A percentile compares a stretch with the other conserved stretches of the same genome.
These are phyloP conservation scores for Eristalis intricaria DNA, from an alignment of 2,888 invertebrate species.

Conservation along the genomic window DNA sequence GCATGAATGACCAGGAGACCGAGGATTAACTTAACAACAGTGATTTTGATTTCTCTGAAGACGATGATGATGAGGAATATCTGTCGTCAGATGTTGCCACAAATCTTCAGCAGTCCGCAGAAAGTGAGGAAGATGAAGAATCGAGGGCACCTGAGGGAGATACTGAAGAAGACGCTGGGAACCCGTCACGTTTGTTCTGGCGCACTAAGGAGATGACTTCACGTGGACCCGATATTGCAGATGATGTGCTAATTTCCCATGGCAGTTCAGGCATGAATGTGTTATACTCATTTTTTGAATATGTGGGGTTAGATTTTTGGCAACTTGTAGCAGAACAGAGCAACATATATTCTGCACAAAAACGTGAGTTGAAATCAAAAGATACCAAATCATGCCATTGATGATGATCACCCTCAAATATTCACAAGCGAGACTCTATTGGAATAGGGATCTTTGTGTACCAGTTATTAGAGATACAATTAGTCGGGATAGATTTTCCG, in stretches of 20 bases:
- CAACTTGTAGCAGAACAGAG: background rate
- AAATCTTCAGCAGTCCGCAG: background rate
- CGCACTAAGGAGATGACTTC: background rate
- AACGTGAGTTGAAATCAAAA: too few relatives aligned
- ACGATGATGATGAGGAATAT: background rate
- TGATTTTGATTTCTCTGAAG: too few relatives aligned
- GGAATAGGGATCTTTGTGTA: slow-evolving; percentile 27
- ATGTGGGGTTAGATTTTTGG: slow-evolving; percentile 29
- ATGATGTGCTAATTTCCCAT: too few relatives aligned
- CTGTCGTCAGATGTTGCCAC: background rate
- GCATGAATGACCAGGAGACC: background rate
- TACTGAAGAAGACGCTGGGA: too few relatives aligned
- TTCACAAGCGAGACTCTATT: slow-evolving; percentile 31
- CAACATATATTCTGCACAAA: too few relatives aligned
- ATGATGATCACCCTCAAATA: slow-evolving; percentile 35
- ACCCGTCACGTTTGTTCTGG: too few relatives aligned
- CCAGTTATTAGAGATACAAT: too few relatives aligned
- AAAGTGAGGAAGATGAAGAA: background rate
- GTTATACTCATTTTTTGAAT: slow-evolving; percentile 32
- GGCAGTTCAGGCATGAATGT: slow-evolving; percentile 1
- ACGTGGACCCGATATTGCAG: background rate
- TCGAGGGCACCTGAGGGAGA: background rate
- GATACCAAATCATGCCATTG: background rate
- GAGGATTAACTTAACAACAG: background rate
- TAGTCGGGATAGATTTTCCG: too few relatives aligned